phyloP scores from a whole-genome alignment of 2,113 vertebrate species.

The Cephalophus harveyi region DNA sequence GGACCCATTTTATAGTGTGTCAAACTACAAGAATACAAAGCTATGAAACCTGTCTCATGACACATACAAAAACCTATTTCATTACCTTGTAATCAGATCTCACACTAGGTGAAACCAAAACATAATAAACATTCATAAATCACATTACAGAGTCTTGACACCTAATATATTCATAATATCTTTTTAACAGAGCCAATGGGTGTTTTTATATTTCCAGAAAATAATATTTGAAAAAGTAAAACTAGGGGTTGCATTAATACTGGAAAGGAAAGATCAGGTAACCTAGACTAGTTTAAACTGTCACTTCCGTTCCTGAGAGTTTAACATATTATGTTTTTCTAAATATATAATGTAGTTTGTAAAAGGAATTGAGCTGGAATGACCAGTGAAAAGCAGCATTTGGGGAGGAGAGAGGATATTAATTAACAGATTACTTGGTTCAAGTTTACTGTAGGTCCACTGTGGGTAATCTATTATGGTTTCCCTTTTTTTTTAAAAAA shows the following conservation, averaged over 20 bases:
- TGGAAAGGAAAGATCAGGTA: not conserved
- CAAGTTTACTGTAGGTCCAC: not conserved
- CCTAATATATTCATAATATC: slow-evolving; percentile 11
- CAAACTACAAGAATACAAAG: slow-evolving; percentile 27
- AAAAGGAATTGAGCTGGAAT: not conserved
- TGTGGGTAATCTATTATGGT: not conserved
- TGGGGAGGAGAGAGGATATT: not conserved
- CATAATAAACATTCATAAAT: slow-evolving; percentile 56
- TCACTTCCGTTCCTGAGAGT: not conserved
- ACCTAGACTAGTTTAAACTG: not conserved
- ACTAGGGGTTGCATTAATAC: not conserved
- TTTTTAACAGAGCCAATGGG: slow-evolving; percentile 2
- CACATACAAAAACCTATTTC: slow-evolving; percentile 24
- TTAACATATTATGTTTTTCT: not conserved
- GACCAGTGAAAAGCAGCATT: not conserved
- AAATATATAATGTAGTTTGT: not conserved
- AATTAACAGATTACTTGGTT: not conserved
- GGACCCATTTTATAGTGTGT: not conserved
- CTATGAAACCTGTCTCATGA: slow-evolving; percentile 26
- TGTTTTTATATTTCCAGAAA: not conserved
- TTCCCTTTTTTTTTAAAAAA: not conserved
- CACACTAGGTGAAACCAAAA: slow-evolving; percentile 9
- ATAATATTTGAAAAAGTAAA: not conserved
- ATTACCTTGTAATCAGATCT: slow-evolving; percentile 55
- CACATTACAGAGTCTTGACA: not conserved